phyloP scores from a whole-genome alignment of 2,888 invertebrate genomes.

The Rambutsinella grinnellia region DNA sequence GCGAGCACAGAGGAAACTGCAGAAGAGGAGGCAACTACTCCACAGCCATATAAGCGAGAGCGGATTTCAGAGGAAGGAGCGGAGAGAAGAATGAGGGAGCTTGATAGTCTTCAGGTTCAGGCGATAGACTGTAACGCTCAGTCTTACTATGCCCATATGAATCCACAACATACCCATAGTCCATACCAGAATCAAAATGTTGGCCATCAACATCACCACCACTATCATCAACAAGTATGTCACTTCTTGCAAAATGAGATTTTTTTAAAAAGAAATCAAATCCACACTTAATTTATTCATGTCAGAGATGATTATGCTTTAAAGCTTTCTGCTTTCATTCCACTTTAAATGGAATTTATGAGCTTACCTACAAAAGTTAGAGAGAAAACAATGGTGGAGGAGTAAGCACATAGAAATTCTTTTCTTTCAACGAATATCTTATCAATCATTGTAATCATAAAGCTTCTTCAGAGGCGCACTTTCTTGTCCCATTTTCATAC shows the following conservation, averaged over 20 bases:
- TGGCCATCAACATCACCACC: slow-evolving; percentile 38
- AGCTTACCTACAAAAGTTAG: too few species aligned
- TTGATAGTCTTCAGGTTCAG: slow-evolving; percentile 49
- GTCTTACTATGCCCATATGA: slow-evolving; percentile 37
- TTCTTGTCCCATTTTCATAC: too few species aligned
- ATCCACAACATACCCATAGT: slow-evolving; percentile 34
- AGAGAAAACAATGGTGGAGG: too few species aligned
- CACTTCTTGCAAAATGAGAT: slow-evolving; percentile 11
- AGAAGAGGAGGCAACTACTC: slow-evolving; percentile 33
- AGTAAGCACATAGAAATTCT: too few species aligned
- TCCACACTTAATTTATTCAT: background rate
- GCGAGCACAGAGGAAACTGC: slow-evolving; percentile 8
- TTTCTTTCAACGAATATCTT: too few species aligned
- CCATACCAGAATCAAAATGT: slow-evolving; percentile 40
- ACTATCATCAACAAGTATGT: slow-evolving; percentile 56
- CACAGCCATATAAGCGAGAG: background rate
- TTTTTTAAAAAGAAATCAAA: background rate
- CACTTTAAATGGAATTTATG: too few species aligned
- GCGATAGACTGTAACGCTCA: slow-evolving; percentile 40
- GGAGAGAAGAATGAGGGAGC: slow-evolving; percentile 51
- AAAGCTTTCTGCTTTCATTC: too few species aligned
- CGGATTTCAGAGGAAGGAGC: slow-evolving; percentile 2
- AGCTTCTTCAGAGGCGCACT: too few species aligned
- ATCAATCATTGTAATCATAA: too few species aligned
- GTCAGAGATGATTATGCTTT: too few species aligned